Base-by-base conservation (phyloP, 92 coral and sea anemone genomes). In the Epizoanthus stellaris region DNA sequence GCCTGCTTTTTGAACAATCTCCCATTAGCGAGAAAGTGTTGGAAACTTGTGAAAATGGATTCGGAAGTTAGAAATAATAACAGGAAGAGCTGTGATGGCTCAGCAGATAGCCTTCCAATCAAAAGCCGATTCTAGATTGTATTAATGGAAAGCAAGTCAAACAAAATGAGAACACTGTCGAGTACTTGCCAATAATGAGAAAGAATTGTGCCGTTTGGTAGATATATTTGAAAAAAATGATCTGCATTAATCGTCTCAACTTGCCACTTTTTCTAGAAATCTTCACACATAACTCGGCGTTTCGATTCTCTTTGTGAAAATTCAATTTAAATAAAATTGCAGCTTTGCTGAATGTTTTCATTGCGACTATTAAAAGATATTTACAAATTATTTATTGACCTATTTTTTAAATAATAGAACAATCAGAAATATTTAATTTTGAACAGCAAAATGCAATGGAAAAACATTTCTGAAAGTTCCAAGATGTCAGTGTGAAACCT, bases 21-120 rank as follows among this genome's bases (percentile, higher is more conserved):
- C 72, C 73, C 72, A 79, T 79, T 79, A 79, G 83, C 16, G 15
- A 45, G 36, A 63, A 79, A 79, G 71, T 70, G 72, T 43, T 38
- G 70, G 57, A 69, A 77, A 39, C 71, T n/a, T 39, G 73, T 36
- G 34, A 77, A 40, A 61, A 60, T 40, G 16, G 58, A 13, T 61
- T 79, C 83, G 83, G 83, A 79, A 79, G 83, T 79, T 20, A 43
- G 65, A 43, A 20, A 14, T 17, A 43, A 39, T 4, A 39, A 79
- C 64, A 70, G 65, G 83, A 70, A 63, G 47, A 64, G 49, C 23
- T 45, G n/a, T 25, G 83, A 79, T 40, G 25, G 73, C 83, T 62
- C 19, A 39, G 30, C 17, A 19, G 57, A 20, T 6, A 12, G 25
- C 40, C 83, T 47, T 63, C 83, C 83, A 79, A 79, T 79, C 83